Base-by-base conservation (phyloP, 2,113 vertebrate genomes). In the Protobothrops mucrosquamatus region DNA sequence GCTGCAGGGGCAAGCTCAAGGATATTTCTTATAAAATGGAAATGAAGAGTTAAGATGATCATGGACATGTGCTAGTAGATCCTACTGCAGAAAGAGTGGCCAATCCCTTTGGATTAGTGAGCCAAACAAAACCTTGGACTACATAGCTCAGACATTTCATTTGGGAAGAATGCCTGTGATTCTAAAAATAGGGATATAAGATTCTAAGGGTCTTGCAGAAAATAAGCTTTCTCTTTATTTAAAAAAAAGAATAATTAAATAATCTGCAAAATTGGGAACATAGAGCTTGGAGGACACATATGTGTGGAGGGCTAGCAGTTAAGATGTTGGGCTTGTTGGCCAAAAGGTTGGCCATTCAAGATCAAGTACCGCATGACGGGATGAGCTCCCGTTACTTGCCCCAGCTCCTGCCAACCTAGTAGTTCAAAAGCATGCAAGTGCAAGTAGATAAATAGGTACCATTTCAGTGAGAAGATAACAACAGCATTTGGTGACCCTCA, bases 21-120 rank as follows among this genome's bases (percentile, higher is more conserved):
- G 90, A 23, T 86, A 85, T 39, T 14, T 26, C 29, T 87, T 39
- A 14, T 56, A 22, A 92, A 92, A 57, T 1, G 90, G 92, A 95
- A 90, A 59, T 43, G 43, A 86, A 88, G 52, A 85, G 46, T 92
- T 69, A 89, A 29, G 69, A 43, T 51, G 90, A 39, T 20, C 56
- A 11, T 88, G 7, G 0, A 0, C 0, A 0, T 34, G 12, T 5
- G 4, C 10, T 69, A 29, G 22, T 22, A 20, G 18, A 22, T 39
- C 69, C 69, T 81, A 81, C 18, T 81, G 15, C 18, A 81, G 51
- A 93, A 57, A 46, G 34, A 39, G 23, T n/a, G 18, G 69, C 34
- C 69, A 81, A 39, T 39, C 34, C 18, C 18, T 81, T 81, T 81
- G 69, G 34, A 39, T 81, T 39, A 34, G 34, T 81, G 18, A 8